Conservation (phyloP, 1,140 invertebrate species). For the Drosophila equinoxialis region DNA sequence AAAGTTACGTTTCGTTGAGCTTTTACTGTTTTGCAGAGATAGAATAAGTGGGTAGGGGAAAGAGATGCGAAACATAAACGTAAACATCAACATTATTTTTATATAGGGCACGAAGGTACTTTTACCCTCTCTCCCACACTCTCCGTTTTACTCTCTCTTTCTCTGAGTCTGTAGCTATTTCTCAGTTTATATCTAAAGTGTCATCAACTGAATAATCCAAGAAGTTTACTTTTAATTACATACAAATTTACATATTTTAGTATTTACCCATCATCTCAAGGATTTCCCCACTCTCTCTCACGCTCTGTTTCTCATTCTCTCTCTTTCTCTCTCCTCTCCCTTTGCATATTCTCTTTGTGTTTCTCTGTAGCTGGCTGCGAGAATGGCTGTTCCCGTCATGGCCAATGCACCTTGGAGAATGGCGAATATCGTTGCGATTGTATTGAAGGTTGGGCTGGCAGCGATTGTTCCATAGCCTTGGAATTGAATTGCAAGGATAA, state of each 20-base stretch:
- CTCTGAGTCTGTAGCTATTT: neutral
- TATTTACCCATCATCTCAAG: slow-evolving; percentile 24
- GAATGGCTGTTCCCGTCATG: slow-evolving; percentile 95
- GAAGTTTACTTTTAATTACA: slow-evolving; percentile 57
- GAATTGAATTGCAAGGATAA: slow-evolving; percentile 97
- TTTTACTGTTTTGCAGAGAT: slow-evolving; percentile 79
- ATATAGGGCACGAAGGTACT: slow-evolving; percentile 43
- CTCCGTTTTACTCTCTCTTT: neutral
- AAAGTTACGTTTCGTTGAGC: slow-evolving; percentile 80
- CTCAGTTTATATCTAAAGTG: slow-evolving; percentile 20
- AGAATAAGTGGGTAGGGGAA: slow-evolving; percentile 52
- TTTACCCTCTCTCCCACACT: neutral
- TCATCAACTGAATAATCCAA: slow-evolving; percentile 59
- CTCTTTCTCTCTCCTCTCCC: neutral
- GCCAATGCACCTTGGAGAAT: slow-evolving; percentile 92
- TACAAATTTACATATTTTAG: slow-evolving; percentile 34
- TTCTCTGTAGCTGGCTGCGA: slow-evolving; percentile 94
- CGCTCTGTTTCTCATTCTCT: neutral
- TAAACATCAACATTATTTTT: slow-evolving; percentile 81
- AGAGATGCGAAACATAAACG: slow-evolving; percentile 57
- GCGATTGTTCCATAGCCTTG: slow-evolving; percentile 93
- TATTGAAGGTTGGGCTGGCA: slow-evolving; percentile 94
- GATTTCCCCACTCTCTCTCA: neutral
- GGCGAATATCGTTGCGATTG: slow-evolving; percentile 96
- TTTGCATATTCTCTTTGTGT: neutral